Evolutionary conservation across 2,797 vertebrate genomes (phyloP).

Genomic region (Oreochromis grahami): DNA sequence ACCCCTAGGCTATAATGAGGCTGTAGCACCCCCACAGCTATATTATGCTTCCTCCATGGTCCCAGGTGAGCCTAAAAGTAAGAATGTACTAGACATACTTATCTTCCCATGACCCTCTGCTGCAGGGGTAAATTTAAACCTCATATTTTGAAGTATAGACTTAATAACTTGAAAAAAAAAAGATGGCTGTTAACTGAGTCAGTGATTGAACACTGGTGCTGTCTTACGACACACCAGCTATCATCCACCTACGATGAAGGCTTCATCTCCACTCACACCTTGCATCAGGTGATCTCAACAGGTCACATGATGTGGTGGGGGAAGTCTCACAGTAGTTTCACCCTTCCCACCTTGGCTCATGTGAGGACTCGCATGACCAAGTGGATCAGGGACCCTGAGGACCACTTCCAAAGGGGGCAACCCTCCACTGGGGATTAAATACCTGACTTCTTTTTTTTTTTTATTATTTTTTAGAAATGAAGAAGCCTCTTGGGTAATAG

Average conservation of each 20-base stretch:
- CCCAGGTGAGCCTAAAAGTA: not conserved
- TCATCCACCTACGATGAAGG: not conserved
- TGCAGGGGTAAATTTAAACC: not conserved
- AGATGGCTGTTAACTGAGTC: not conserved
- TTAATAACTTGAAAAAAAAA: not conserved
- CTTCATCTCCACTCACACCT: not conserved
- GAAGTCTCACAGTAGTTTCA: not conserved
- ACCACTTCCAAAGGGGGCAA: not conserved
- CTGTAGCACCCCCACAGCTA: slow-evolving; percentile 13
- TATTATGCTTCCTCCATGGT: not conserved
- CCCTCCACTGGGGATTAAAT: not conserved
- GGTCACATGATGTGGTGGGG: not conserved
- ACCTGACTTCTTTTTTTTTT: fast-evolving
- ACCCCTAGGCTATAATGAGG: slow-evolving; percentile 28
- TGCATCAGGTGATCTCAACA: not conserved
- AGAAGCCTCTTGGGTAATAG: not conserved
- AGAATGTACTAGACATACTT: not conserved
- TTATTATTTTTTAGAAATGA: not conserved
- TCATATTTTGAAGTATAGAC: not conserved
- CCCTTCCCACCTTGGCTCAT: not conserved
- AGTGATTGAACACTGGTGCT: not conserved
- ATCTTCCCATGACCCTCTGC: not conserved
- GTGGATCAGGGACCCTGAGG: not conserved
- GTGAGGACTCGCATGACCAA: not conserved
- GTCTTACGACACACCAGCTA: not conserved